Evolutionary conservation across 2,113 vertebrate genomes (phyloP), one percentile per base, ranked within the genome.

Genomic region (Rhabdornis inornatus): DNA sequence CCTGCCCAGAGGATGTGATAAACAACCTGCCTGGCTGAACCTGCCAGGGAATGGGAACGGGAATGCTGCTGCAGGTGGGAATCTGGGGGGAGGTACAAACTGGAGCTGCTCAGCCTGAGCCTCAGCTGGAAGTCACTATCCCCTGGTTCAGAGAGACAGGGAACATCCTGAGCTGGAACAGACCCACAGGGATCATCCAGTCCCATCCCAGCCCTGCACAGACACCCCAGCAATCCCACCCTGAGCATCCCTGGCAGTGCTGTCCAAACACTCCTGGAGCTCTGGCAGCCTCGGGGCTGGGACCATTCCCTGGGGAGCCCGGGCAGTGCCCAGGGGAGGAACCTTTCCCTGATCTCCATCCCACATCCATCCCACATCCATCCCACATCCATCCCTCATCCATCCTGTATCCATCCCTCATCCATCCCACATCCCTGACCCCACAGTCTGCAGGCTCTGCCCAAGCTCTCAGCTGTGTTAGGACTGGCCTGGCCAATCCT

Each of bases 201-300:
- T 3, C 44, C 60, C 20, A 2, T 0, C 10, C 37, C 45, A 1
- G 4, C 33, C 19, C 68, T 59, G 60, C 52, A 0, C 86, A 65
- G 68, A 44, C 21, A 0, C 49, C 42, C 33, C 44, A 16, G 7
- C 55, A 59, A 6, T 1, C 31, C 68, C 52, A 22, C 11, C 31
- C 42, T 64, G 59, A 0, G 1, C 61, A 85, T 2, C 44, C 50
- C 76, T 57, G 56, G 42, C 45, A 79, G 49, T 0, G 0, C 7
- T 42, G 20, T 5, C 30, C 66, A 49, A 88, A 42, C 5, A 0
- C 68, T 50, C 52, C 86, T 65, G 76, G 18, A 89, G 68, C 76
- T 72, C 59, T 33, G 76, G 42, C 57, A 88, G 85, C 75, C 65
- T 49, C 2, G 3, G 61, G 65, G 65, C 49, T 0, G 11, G 18